These are phyloP conservation scores for Pseudobourletiella spinata DNA, from an alignment of 1,140 invertebrate genomes.

Conservation along the genomic window DNA sequence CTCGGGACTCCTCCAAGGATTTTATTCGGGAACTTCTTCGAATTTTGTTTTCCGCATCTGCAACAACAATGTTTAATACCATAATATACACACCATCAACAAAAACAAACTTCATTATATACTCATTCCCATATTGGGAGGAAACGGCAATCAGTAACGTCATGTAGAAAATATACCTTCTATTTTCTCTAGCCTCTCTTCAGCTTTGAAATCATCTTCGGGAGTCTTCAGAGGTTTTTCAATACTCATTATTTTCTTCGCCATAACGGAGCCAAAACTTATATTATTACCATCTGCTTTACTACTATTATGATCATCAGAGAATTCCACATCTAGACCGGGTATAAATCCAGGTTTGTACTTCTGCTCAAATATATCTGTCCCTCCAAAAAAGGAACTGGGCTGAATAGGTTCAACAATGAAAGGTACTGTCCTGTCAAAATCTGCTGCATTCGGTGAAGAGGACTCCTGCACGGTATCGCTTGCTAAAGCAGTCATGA, in stretches of 20 bases:
- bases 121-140: too few species aligned
- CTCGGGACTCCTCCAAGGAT: slow-evolving; percentile 20
- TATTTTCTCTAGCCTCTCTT: too few species aligned
- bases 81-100: too few species aligned
- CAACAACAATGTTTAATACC: not conserved
- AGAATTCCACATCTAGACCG: slow-evolving; percentile 12
- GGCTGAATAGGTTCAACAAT: not conserved
- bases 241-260: not conserved
- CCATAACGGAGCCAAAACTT: not conserved
- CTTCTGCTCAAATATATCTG: slow-evolving; percentile 6
- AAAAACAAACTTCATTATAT: too few species aligned
- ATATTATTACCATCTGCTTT: not conserved
- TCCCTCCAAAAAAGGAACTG: not conserved
- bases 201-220: too few species aligned
- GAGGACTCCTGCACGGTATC: too few species aligned
- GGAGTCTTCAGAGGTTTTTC: too few species aligned
- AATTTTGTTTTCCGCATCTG: slow-evolving; percentile 3
- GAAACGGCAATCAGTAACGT: too few species aligned
- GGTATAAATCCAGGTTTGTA: slow-evolving; percentile 19
- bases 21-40: slow-evolving; percentile 32
- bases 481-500: not conserved
- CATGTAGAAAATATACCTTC: too few species aligned
- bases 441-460: too few species aligned
- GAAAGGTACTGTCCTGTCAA: too few species aligned
- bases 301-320: not conserved